phyloP scores from a whole-genome alignment of 1,140 invertebrate genomes.

The Lepidurus arcticus region DNA sequence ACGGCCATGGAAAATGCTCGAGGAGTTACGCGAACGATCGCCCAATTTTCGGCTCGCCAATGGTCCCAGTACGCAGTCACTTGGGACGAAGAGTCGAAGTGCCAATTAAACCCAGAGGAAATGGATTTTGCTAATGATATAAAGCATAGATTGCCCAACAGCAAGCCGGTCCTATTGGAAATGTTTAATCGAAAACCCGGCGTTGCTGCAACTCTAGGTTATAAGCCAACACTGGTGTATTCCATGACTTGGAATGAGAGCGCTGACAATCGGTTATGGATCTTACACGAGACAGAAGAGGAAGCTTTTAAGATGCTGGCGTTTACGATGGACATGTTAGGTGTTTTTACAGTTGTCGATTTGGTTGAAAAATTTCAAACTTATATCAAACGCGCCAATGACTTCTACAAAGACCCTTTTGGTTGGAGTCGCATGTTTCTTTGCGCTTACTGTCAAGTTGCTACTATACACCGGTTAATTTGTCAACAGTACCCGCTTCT shows the following conservation, averaged over 20 bases:
- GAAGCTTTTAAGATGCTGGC: not conserved
- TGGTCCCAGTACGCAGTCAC: not conserved
- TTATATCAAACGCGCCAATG: not conserved
- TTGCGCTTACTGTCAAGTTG: not conserved
- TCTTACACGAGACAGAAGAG: not conserved
- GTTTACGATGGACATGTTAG: not conserved
- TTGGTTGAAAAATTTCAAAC: not conserved
- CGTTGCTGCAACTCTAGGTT: not conserved
- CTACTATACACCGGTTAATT: not conserved
- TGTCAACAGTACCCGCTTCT: not conserved
- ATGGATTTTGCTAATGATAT: not conserved
- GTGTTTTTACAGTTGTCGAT: not conserved
- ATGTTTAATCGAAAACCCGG: not conserved
- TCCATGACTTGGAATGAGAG: not conserved
- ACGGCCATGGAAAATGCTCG: too few species aligned
- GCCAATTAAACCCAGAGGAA: not conserved
- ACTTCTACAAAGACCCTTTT: not conserved
- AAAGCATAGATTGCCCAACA: not conserved
- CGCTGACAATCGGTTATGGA: not conserved
- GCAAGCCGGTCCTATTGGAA: not conserved
- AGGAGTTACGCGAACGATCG: too few species aligned
- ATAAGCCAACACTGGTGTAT: not conserved
- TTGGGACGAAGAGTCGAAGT: not conserved
- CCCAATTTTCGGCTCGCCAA: not conserved
- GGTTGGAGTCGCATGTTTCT: not conserved